Conservation (phyloP, 53 echinoderm and acorn worm species). For the Paracentrotus lividus region DNA sequence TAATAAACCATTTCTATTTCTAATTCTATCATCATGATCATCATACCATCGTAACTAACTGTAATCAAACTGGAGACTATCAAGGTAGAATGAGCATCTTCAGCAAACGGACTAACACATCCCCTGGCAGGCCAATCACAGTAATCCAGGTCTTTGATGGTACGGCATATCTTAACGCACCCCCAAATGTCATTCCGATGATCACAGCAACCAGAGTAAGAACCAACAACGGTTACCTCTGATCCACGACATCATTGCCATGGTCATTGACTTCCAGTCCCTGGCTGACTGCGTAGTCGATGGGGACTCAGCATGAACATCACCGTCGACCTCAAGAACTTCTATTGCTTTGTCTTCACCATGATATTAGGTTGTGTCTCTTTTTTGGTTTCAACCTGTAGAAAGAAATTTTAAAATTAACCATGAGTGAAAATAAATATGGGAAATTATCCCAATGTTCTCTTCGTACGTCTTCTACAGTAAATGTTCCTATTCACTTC, state of each 20-base stretch:
- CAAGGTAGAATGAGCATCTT: slow-evolving; percentile 86
- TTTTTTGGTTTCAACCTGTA: too few relatives aligned
- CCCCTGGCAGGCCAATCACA: slow-evolving; percentile 82
- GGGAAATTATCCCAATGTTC: too few relatives aligned
- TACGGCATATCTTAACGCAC: slow-evolving; percentile 66
- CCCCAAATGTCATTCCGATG: slow-evolving; percentile 71
- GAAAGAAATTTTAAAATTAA: too few relatives aligned
- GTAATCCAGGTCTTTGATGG: slow-evolving; percentile 67
- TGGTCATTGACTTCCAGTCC: neutral
- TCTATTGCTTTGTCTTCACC: neutral
- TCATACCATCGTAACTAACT: slow-evolving; percentile 22
- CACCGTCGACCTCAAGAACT: neutral
- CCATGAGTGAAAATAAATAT: too few relatives aligned
- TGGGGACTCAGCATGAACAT: neutral
- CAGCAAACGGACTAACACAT: slow-evolving; percentile 78
- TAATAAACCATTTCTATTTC: too few relatives aligned
- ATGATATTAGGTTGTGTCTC: neutral
- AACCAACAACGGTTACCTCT: slow-evolving; percentile 59
- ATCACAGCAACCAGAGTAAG: slow-evolving; percentile 76
- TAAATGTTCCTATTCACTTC: too few relatives aligned
- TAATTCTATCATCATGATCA: neutral
- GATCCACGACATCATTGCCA: neutral
- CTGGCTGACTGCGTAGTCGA: neutral
- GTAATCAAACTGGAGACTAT: slow-evolving; percentile 86
- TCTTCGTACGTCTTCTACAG: too few relatives aligned